A percentile compares a stretch with the other conserved stretches of the same genome.
Conservation (phyloP, 2,888 invertebrate species). For the Sinopyrophorus schimmeli region DNA sequence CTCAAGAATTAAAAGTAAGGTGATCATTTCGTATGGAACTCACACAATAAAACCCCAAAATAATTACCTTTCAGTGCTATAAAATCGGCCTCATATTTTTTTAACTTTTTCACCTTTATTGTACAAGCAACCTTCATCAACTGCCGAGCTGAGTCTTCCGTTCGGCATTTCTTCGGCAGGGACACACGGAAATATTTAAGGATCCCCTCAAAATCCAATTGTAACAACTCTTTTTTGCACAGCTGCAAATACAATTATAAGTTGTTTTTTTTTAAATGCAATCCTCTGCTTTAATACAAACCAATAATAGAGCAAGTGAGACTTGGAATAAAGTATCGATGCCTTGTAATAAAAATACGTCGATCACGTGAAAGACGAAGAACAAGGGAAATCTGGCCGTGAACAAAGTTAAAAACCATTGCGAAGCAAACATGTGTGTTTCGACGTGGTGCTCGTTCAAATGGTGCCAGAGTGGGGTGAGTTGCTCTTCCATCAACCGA, state of each 20-base stretch:
- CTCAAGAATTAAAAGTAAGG: too few species aligned
- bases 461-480: constrained; percentile 79
- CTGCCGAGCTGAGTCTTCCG: constrained; percentile 84
- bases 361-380: constrained; percentile 95
- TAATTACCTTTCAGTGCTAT: constrained; percentile 73
- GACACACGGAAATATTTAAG: constrained; percentile 97
- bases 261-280: not conserved
- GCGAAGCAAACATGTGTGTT: constrained; percentile 98
- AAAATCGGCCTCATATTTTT: constrained; percentile 94
- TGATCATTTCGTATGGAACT: too few species aligned
- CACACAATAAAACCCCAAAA: too few species aligned
- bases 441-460: constrained; percentile 84
- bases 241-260: constrained; percentile 51
- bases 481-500: constrained; percentile 88
- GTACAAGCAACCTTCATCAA: constrained; percentile 89
- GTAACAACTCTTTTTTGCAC: constrained; percentile 87
- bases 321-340: constrained; percentile 96
- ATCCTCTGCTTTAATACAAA: constrained; percentile 44
- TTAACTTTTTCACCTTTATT: constrained; percentile 89
- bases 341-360: constrained; percentile 93
- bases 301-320: constrained; percentile 88
- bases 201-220: constrained; percentile 95
- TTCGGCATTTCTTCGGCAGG: constrained; percentile 93
- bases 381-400: constrained; percentile 98
- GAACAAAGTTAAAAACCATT: constrained; percentile 99